These are phyloP conservation scores for Percopsis transmontana DNA, from an alignment of 2,113 vertebrate species.

Conservation along the genomic window DNA sequence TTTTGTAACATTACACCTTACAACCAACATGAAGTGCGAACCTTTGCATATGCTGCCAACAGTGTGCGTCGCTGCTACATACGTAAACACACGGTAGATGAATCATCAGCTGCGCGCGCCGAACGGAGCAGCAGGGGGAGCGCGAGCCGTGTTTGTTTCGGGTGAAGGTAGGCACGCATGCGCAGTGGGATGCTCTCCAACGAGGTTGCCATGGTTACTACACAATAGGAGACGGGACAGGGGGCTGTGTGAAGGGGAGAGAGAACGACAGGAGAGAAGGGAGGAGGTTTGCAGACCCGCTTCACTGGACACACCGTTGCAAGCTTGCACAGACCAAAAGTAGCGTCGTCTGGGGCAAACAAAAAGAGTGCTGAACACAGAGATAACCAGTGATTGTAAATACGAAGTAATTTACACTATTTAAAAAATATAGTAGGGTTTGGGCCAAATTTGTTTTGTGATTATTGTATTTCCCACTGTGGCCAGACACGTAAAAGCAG, in stretches of 20 bases:
- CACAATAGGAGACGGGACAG: constrained; percentile 84
- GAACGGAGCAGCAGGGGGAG: constrained; percentile 66
- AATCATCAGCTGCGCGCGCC: constrained; percentile 11
- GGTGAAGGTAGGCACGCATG: constrained; percentile 63
- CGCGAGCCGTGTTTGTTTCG: constrained; percentile 44
- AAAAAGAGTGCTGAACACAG: constrained; percentile 18
- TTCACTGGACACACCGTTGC: constrained; percentile 75
- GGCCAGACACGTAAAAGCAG: too few species aligned
- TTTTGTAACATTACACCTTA: background rate
- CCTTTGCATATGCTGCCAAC: background rate
- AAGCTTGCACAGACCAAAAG: constrained; percentile 43
- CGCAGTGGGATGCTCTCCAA: constrained; percentile 62
- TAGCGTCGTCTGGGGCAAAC: background rate
- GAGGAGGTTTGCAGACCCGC: constrained; percentile 73
- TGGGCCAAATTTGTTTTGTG: too few species aligned
- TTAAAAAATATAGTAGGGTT: too few species aligned
- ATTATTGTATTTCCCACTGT: too few species aligned
- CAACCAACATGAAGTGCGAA: background rate
- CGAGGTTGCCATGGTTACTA: constrained; percentile 78
- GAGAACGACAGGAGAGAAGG: constrained; percentile 57
- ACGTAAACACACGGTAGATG: background rate
- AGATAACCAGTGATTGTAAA: background rate
- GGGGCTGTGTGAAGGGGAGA: constrained; percentile 73
- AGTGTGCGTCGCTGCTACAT: background rate
- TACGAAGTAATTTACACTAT: background rate